Conservation (phyloP, 2,113 vertebrate species). For the Bujurquina vittata region DNA sequence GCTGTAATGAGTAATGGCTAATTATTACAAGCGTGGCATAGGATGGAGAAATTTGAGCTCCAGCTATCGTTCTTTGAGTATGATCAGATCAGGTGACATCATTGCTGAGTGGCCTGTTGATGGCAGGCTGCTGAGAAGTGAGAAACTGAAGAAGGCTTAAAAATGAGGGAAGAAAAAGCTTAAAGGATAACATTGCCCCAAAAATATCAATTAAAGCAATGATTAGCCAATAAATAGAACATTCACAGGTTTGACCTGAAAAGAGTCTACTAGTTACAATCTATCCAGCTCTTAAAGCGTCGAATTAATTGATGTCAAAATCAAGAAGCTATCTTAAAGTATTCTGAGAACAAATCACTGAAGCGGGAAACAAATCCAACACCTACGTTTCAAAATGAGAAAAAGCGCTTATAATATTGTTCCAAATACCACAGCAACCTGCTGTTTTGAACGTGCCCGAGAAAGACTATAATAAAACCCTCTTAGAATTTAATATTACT, state of each 20-base stretch:
- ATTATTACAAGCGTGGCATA: constrained; percentile 47
- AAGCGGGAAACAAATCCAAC: neutral
- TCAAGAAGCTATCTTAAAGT: neutral
- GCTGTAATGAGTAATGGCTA: constrained; percentile 43
- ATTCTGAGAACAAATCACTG: neutral
- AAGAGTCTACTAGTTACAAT: neutral
- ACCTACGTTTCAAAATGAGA: neutral
- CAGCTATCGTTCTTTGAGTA: neutral
- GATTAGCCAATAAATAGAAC: neutral
- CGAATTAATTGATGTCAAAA: too few relatives aligned
- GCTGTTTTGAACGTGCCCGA: neutral
- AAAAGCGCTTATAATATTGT: neutral
- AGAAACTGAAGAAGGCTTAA: neutral
- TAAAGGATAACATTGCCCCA: neutral
- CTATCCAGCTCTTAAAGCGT: too few relatives aligned
- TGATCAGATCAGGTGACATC: constrained; percentile 52
- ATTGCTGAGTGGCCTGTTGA: constrained; percentile 41
- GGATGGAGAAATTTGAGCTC: constrained; percentile 37
- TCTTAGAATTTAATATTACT: neutral
- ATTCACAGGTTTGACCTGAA: neutral
- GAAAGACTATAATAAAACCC: neutral
- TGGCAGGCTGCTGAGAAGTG: constrained; percentile 36
- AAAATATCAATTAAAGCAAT: neutral
- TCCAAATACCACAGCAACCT: neutral
- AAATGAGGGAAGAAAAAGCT: neutral